Conservation (phyloP, 1,140 invertebrate species). For the Drosophila kohkoa region DNA sequence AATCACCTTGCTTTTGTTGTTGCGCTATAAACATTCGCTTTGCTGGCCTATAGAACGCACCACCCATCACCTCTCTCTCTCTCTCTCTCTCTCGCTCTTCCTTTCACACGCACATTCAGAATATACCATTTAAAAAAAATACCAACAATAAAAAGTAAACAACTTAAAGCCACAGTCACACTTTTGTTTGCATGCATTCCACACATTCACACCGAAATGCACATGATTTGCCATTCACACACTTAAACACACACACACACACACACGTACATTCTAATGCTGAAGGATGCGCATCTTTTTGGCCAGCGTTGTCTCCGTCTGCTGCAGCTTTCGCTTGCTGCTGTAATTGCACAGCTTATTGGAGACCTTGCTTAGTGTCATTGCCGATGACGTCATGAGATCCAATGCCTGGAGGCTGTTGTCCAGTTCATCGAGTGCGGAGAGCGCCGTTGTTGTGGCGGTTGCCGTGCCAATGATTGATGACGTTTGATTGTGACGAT, state of each 20-base stretch:
- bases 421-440: slow-evolving; percentile 70
- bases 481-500: slow-evolving; percentile 40
- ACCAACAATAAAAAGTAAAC: background rate
- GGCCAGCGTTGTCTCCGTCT: slow-evolving; percentile 66
- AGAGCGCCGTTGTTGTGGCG: slow-evolving; percentile 50
- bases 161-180: background rate
- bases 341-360: slow-evolving; percentile 73
- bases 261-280: slow-evolving; percentile 44
- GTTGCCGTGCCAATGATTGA: slow-evolving; percentile 47
- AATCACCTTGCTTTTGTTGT: slow-evolving; percentile 75
- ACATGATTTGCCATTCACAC: slow-evolving; percentile 12
- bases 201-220: too few species aligned
- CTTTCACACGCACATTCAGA: slow-evolving; percentile 2
- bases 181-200: background rate
- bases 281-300: slow-evolving; percentile 71
- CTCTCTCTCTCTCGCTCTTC: slow-evolving; percentile 8
- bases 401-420: slow-evolving; percentile 66
- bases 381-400: slow-evolving; percentile 73
- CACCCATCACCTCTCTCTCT: background rate
- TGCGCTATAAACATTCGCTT: slow-evolving; percentile 30
- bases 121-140: slow-evolving; percentile 22
- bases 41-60: slow-evolving; percentile 14
- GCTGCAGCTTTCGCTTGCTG: slow-evolving; percentile 69
- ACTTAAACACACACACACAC: background rate
- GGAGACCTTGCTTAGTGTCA: slow-evolving; percentile 69